Base-by-base conservation (phyloP, 2,113 vertebrate species). In the Theristicus caerulescens region DNA sequence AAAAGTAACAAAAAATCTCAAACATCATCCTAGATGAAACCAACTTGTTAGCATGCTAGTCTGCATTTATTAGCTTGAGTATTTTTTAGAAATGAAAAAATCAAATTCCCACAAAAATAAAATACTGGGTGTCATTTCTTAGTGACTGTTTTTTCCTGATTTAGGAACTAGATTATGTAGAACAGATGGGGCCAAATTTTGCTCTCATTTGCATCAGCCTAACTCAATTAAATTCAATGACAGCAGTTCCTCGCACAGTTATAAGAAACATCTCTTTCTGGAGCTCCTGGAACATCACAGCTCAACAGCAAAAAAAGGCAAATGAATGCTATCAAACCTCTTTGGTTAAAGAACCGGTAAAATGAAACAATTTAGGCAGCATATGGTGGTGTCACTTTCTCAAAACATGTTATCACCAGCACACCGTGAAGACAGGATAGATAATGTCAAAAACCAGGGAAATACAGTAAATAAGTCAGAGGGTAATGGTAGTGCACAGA, bases 131-230 rank as follows among this genome's bases (percentile, higher is more conserved):
- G 93, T 82, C 58, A 86, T 95, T 87, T 87, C 85, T 69, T 86
- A 73, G 74, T 44, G 62, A 46, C 62, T 92, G 58, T 3, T 88
- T 82, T 82, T 83, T 86, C 85, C 42, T 94, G 47, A 85, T 91
- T 93, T 96, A 88, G 64, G 58, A 90, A 90, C 64, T 66, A 85
- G 16, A 82, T 70, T 79, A 26, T 73, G 62, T 51, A 58, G 85
- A 95, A 94, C 90, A 96, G 92, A 94, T 95, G 90, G 90, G 92
- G 88, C 82, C 85, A 95, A 95, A 94, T 83, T 93, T 92, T 83
- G 20, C 47, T 96, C 67, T 92, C 87, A 95, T 96, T 96, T 91
- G 49, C 92, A 94, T 94, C 82, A 86, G 59, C 46, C n/a, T 54
- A 69, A 79, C 38, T 86, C 59, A 74, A 19, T 93, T 95, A 82